Base-by-base conservation (phyloP, 2,113 vertebrate genomes). In the Antennarius striatus region DNA sequence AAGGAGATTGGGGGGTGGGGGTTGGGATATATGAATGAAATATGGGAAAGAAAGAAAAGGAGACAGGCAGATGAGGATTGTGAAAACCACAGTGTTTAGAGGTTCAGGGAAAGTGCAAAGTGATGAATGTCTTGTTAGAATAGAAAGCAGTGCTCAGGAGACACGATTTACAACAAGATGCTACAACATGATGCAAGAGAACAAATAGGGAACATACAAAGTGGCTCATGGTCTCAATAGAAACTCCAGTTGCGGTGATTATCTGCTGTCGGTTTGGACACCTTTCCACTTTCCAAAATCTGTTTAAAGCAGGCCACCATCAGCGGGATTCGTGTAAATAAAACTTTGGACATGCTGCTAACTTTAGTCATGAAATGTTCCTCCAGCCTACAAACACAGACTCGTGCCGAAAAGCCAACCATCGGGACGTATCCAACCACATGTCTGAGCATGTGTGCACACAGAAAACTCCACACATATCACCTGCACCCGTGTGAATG, bases 1-100 rank as follows among this genome's bases (percentile, higher is more conserved):
- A 39, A 58, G 58, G 56, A 63, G 79, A 57, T 70, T 32, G 10
- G 60, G 45, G 42, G 22, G n/a, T n/a, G n/a, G n/a, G n/a, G n/a
- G n/a, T n/a, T n/a, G n/a, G 11, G 9, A 66, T 61, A 71, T 48
- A 68, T 63, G 49, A 84, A 65, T 76, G 81, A 78, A 70, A 87
- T 55, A 77, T 54, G 55, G 70, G 52, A 75, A 55, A 45, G 51
- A 47, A 16, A 51, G 17, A 51, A 43, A 57, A 28, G 30, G 56
- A 61, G 46, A 40, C 55, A 57, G 32, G 29, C 56, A 61, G 43
- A 43, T 55, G 79, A 46, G 45, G 36, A 64, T 79, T 60, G 76
- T 84, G 60, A 75, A 72, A 66, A 49, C 53, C 28, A 47, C 3
- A 4, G 67, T 73, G 12, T 42, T 61, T 29, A 47, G 71, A 47